Conservation (phyloP, 2,113 vertebrate genomes). For the Empidonax alnorum region DNA sequence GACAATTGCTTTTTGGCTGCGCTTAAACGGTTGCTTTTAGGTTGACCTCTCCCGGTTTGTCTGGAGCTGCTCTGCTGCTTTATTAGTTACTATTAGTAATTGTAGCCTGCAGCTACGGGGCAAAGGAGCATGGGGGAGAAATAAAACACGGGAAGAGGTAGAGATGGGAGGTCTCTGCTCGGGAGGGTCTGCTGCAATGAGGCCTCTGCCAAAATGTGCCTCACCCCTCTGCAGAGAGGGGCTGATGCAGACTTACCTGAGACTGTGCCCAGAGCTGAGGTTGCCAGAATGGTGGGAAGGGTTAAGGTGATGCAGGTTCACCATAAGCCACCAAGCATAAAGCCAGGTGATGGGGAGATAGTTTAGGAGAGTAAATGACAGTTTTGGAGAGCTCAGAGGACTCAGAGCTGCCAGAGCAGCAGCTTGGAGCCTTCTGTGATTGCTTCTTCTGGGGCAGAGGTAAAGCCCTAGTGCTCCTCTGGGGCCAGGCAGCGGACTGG, state of each 20-base stretch:
- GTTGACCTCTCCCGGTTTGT: not conserved
- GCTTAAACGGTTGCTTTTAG: not conserved
- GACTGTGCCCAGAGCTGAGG: not conserved
- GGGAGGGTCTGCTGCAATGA: accelerated
- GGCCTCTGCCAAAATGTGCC: accelerated
- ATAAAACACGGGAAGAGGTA: not conserved
- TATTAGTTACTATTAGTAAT: slow-evolving; percentile 10
- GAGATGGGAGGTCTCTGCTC: not conserved
- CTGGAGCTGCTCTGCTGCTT: slow-evolving; percentile 27
- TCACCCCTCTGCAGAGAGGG: not conserved
- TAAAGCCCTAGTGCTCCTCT: accelerated
- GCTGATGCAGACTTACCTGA: accelerated
- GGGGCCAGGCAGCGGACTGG: not conserved
- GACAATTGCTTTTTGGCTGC: not conserved
- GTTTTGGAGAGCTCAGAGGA: not conserved
- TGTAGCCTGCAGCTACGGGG: slow-evolving; percentile 7
- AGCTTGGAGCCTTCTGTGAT: not conserved
- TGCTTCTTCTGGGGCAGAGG: not conserved
- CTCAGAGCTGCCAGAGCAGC: not conserved
- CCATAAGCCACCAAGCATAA: not conserved
- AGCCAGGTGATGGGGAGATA: not conserved
- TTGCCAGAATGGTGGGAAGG: not conserved
- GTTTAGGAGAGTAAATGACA: not conserved
- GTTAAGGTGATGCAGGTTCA: not conserved
- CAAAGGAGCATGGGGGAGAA: not conserved